A percentile compares a stretch with the other conserved stretches of the same genome.
These are phyloP conservation scores for Bufotes viridis DNA, from an alignment of 2,797 vertebrate species.

Conservation along the genomic window DNA sequence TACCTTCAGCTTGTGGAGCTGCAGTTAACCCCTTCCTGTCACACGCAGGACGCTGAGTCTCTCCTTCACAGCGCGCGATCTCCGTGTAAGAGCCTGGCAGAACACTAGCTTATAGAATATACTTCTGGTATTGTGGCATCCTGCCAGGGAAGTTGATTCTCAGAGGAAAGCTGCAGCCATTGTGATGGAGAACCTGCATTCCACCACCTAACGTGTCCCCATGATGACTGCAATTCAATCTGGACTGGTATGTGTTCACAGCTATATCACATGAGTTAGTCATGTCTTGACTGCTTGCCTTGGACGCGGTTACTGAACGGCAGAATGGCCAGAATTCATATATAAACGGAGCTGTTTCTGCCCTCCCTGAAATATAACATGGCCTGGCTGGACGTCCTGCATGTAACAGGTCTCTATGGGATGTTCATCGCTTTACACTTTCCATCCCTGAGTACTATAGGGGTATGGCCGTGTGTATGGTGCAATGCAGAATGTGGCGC, in stretches of 20 bases:
- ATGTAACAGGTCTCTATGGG: not conserved
- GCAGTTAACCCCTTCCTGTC: not conserved
- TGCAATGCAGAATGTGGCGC: not conserved
- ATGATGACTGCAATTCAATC: slow-evolving; percentile 25
- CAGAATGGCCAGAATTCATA: not conserved
- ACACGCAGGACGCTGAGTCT: not conserved
- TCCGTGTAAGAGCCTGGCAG: not conserved
- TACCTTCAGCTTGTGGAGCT: too few relatives aligned
- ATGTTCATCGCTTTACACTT: not conserved
- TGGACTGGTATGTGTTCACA: not conserved
- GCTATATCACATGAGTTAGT: slow-evolving; percentile 1
- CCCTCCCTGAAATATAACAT: too few relatives aligned
- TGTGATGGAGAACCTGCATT: not conserved
- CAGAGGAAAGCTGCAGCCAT: not conserved
- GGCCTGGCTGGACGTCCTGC: too few relatives aligned
- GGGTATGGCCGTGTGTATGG: not conserved
- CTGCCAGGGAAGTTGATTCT: not conserved
- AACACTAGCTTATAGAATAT: not conserved
- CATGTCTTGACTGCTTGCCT: slow-evolving; percentile 19
- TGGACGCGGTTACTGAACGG: not conserved
- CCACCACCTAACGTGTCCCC: not conserved
- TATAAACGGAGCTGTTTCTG: too few relatives aligned
- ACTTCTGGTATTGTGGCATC: not conserved
- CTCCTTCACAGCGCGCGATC: not conserved
- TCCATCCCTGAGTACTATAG: not conserved